Base-by-base conservation (phyloP, 2,113 vertebrate species). In the Notechis scutatus region DNA sequence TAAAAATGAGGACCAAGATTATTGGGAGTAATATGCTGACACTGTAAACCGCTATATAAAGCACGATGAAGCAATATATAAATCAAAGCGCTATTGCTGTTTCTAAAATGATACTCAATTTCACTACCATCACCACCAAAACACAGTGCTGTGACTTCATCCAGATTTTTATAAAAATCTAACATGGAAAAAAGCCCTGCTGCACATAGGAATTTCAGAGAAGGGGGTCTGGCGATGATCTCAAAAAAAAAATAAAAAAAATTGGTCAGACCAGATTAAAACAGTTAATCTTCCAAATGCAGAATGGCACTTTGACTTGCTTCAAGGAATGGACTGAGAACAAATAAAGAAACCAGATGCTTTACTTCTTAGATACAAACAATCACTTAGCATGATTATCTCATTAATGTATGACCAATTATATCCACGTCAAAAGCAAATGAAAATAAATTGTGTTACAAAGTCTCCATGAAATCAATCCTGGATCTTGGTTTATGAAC, bases 331-430 rank as follows among this genome's bases (percentile, higher is more conserved):
- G 74, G 34, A 81, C 18, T 21, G 18, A 21, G 74, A 81, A 42
- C 34, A 42, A 81, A 81, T 42, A 81, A 42, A 81, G 74, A 81
- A 81, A 42, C 34, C 74, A 42, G 74, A 81, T 42, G 18, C 18
- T 42, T 81, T 81, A 88, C 50, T 55, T 94, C 95, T 89, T 64
- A 95, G 74, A 91, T 39, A 95, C 74, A 93, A n/a, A 93, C 34
- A 34, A 5, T 39, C 56, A 93, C 85, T 89, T 90, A 45, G 92
- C 90, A 96, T 56, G 29, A 69, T 90, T 50, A 64, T 9, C 34
- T 52, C 45, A 29, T 61, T 90, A 59, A 29, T 69, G 39, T 90
- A 90, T 90, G 93, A n/a, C 4, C 26, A 95, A 94, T 91, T 47
- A 10, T 18, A 85, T 89, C 74, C 74, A 42, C 34, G 10, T 39